These are phyloP conservation scores for Lycophotia porphyrea DNA, from an alignment of 2,888 invertebrate species.

Conservation along the genomic window DNA sequence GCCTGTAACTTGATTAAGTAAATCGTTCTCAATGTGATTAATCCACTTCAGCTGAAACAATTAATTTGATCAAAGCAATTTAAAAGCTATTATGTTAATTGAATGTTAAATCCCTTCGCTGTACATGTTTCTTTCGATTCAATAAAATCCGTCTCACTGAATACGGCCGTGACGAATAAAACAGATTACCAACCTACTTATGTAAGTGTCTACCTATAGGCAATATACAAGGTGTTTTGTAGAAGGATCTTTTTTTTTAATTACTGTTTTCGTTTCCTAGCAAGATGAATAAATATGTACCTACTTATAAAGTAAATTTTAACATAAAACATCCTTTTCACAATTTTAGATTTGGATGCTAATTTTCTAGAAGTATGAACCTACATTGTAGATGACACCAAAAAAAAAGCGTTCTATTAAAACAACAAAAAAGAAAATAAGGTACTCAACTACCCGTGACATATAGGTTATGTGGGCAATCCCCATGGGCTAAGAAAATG, in stretches of 20 bases:
- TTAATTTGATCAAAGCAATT: slow-evolving; percentile 42
- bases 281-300: background rate
- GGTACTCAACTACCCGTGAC: no score
- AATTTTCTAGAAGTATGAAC: background rate
- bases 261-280: background rate
- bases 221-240: background rate
- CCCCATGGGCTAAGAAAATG: background rate
- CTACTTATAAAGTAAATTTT: background rate
- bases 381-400: no score
- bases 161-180: slow-evolving; percentile 3
- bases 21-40: slow-evolving; percentile 39
- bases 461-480: background rate
- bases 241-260: background rate
- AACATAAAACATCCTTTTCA: background rate
- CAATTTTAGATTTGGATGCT: background rate
- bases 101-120: slow-evolving; percentile 31
- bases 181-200: background rate
- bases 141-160: slow-evolving; percentile 49
- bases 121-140: slow-evolving; percentile 33
- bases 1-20: slow-evolving; percentile 23
- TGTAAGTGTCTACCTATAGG: background rate
- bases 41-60: slow-evolving; percentile 39
- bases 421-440: no score
- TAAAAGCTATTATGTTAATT: slow-evolving; percentile 47
- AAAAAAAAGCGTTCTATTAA: no score